Percentiles rank a stretch among this genome's conserved stretches.
These are phyloP conservation scores for Falcaria lacertinaria DNA, from an alignment of 2,888 invertebrate genomes.

Conservation along the genomic window DNA sequence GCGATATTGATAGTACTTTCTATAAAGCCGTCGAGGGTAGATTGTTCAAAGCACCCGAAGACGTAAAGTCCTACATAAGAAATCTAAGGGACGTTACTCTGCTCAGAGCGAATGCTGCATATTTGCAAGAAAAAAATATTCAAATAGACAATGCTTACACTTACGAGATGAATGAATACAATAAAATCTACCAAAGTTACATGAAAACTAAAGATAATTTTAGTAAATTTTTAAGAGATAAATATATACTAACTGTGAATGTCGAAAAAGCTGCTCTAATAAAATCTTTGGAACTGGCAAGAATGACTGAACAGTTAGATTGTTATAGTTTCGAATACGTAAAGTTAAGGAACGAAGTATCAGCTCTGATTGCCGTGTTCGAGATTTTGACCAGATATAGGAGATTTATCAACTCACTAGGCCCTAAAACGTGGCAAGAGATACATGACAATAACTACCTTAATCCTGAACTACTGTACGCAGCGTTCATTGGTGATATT, in stretches of 20 bases:
- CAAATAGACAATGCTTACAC: conserved; percentile 17
- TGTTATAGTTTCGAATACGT: conserved; percentile 21
- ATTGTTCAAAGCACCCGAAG: conserved; percentile 26
- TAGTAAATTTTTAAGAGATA: conserved; percentile 22
- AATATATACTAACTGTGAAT: conserved; percentile 22
- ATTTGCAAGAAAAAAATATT: conserved; percentile 29
- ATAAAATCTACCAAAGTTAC: conserved; percentile 13
- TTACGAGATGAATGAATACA: conserved; percentile 21
- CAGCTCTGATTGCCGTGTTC: conserved; percentile 17
- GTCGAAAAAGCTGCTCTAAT: conserved; percentile 18
- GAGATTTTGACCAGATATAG: conserved; percentile 27
- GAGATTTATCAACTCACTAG: conserved; percentile 24
- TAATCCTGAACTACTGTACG: not conserved
- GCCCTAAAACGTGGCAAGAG: conserved; percentile 23
- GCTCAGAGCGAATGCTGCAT: conserved; percentile 28
- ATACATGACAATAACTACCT: conserved; percentile 8
- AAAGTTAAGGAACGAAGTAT: conserved; percentile 26
- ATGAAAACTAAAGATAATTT: conserved; percentile 18
- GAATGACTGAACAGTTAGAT: conserved; percentile 20
- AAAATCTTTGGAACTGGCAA: conserved; percentile 13
- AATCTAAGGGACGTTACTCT: conserved; percentile 31
- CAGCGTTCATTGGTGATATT: not conserved
- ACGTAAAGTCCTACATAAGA: conserved; percentile 31
- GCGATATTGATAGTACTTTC: conserved; percentile 32
- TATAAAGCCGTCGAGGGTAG: conserved; percentile 36